Percentiles rank a stretch among this genome's conserved stretches.
phyloP scores from a whole-genome alignment of 1,140 invertebrate genomes.

The Zophobas atratus region DNA sequence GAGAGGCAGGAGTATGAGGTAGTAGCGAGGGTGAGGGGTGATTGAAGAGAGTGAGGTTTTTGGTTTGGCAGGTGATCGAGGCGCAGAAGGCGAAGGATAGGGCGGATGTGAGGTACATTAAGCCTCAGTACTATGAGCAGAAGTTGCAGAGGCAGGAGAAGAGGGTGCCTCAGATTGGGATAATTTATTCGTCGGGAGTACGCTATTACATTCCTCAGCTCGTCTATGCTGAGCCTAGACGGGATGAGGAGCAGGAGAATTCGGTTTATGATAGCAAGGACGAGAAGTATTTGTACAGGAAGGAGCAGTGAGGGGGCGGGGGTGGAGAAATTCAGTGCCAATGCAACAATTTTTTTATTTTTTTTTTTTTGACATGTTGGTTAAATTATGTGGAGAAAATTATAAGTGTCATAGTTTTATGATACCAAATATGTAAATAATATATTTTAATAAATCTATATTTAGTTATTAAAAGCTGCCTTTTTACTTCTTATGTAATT shows the following conservation, averaged over 20 bases:
- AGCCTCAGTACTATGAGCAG: constrained; percentile 46
- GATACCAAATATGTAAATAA: constrained; percentile 55
- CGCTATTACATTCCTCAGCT: constrained; percentile 66
- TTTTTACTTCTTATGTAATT: not conserved
- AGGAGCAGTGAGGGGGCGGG: constrained; percentile 9
- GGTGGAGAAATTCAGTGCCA: constrained; percentile 46
- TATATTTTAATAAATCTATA: constrained; percentile 37
- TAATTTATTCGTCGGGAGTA: constrained; percentile 65
- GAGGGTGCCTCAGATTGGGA: constrained; percentile 64
- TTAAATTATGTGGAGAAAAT: constrained; percentile 36
- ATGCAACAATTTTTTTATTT: constrained; percentile 24
- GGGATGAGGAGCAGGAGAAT: constrained; percentile 59
- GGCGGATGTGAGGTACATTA: constrained; percentile 52
- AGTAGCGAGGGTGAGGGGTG: constrained; percentile 1
- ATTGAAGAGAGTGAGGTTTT: constrained; percentile 43
- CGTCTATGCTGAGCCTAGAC: constrained; percentile 53
- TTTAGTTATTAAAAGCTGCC: not conserved
- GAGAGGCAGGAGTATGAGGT: constrained; percentile 63
- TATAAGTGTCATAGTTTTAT: constrained; percentile 50
- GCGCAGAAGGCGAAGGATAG: constrained; percentile 51
- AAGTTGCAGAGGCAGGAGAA: constrained; percentile 42
- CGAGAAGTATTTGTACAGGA: constrained; percentile 59
- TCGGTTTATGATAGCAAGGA: constrained; percentile 64
- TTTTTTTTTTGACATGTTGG: not conserved
- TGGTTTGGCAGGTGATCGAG: constrained; percentile 7